A percentile compares a stretch with the other conserved stretches of the same genome.
These are phyloP conservation scores for Hydrozoanthus gracilis DNA, from an alignment of 92 coral and sea anemone species.

Conservation along the genomic window DNA sequence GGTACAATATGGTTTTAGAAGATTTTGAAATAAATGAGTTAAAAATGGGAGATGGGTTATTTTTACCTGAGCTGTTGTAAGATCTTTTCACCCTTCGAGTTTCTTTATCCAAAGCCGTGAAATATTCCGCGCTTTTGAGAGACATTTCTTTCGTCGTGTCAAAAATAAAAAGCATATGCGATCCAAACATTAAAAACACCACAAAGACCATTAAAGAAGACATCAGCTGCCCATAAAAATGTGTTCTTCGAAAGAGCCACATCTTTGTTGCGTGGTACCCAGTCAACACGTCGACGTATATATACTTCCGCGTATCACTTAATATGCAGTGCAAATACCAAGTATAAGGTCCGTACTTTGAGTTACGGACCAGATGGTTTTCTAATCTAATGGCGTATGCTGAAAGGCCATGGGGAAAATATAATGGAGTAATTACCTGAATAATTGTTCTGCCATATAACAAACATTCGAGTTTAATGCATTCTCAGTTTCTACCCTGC, in stretches of 20 bases:
- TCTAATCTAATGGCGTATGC: no score
- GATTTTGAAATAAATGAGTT: not conserved
- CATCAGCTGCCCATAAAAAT: not conserved
- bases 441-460: no score
- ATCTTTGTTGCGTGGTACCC: not conserved
- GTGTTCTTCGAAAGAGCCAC: not conserved
- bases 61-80: not conserved
- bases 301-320: no score
- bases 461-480: no score
- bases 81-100: not conserved
- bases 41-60: not conserved
- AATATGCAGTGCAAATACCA: no score
- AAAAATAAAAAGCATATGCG: not conserved
- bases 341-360: no score
- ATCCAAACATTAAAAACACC: not conserved
- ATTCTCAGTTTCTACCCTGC: no score
- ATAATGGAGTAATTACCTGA: no score
- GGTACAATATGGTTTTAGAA: not conserved
- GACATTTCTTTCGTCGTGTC: conserved; percentile 7
- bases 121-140: not conserved
- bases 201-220: not conserved
- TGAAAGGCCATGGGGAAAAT: no score
- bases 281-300: no score
- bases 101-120: not conserved
- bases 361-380: no score